Evolutionary conservation across 1,140 invertebrate species (phyloP).

Genomic region (Hyphantria cunea): DNA sequence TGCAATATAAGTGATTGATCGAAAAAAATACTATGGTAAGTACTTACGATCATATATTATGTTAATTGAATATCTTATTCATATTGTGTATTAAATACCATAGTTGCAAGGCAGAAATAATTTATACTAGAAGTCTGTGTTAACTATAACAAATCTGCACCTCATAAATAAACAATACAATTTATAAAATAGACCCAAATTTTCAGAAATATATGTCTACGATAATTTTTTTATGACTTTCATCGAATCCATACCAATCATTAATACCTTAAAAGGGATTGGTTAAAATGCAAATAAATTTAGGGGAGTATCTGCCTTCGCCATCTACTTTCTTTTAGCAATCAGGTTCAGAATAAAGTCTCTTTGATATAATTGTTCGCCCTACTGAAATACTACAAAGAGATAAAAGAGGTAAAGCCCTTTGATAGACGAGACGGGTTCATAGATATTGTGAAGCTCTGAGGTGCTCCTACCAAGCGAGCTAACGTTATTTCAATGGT

Average conservation of each 20-base stretch:
- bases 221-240: no score
- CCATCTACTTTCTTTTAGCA: slow-evolving; percentile 16
- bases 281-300: neutral
- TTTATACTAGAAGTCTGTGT: no score
- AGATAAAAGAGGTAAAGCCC: slow-evolving; percentile 14
- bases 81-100: no score
- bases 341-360: slow-evolving; percentile 17
- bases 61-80: no score
- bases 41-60: neutral
- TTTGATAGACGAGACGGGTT: slow-evolving; percentile 23
- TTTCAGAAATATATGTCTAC: no score
- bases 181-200: no score
- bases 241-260: neutral
- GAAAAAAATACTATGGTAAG: neutral
- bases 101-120: no score
- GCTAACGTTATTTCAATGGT: slow-evolving; percentile 8
- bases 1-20: neutral
- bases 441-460: slow-evolving; percentile 12
- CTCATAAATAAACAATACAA: no score
- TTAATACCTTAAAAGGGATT: neutral
- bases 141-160: no score
- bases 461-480: neutral
- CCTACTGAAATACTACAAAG: slow-evolving; percentile 23
- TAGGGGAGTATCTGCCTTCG: neutral
- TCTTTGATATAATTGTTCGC: slow-evolving; percentile 30